Percentiles rank a stretch among this genome's conserved stretches.
Evolutionary conservation across 2,888 invertebrate genomes (phyloP).

Genomic region (Rotaria macrura): DNA sequence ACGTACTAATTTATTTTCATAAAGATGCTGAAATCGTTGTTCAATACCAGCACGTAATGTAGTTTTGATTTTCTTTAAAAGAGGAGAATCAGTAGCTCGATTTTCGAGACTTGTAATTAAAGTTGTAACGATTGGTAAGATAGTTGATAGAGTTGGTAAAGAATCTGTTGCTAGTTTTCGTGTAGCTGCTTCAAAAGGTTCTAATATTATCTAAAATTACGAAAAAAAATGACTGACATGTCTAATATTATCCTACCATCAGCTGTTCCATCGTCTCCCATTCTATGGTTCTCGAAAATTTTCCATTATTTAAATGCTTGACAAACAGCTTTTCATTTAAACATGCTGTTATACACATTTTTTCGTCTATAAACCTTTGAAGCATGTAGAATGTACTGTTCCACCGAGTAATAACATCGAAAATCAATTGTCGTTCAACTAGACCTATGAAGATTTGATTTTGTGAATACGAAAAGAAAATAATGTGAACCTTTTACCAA

Average conservation of each 20-base stretch:
- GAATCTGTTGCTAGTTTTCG: not conserved
- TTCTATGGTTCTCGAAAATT: not conserved
- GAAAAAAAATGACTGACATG: not conserved
- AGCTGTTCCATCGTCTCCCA: not conserved
- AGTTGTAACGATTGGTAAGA: not conserved
- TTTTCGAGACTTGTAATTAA: not conserved
- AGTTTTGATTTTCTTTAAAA: not conserved
- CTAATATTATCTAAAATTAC: not conserved
- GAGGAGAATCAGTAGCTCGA: not conserved
- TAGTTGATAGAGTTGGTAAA: not conserved
- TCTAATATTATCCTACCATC: not conserved
- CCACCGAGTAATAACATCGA: not conserved
- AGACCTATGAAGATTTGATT: too few species aligned
- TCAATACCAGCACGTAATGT: not conserved
- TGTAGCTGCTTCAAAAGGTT: not conserved
- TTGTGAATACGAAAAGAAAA: too few species aligned
- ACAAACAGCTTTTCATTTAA: not conserved
- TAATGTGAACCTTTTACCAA: too few species aligned
- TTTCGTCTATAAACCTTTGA: not conserved
- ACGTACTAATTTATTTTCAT: not conserved
- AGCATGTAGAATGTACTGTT: not conserved
- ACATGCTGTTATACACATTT: not conserved
- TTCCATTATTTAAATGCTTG: not conserved
- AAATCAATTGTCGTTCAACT: not conserved
- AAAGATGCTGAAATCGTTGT: not conserved